Base-by-base conservation (phyloP, 23 tunicate species). In the Phallusia fumigata region DNA sequence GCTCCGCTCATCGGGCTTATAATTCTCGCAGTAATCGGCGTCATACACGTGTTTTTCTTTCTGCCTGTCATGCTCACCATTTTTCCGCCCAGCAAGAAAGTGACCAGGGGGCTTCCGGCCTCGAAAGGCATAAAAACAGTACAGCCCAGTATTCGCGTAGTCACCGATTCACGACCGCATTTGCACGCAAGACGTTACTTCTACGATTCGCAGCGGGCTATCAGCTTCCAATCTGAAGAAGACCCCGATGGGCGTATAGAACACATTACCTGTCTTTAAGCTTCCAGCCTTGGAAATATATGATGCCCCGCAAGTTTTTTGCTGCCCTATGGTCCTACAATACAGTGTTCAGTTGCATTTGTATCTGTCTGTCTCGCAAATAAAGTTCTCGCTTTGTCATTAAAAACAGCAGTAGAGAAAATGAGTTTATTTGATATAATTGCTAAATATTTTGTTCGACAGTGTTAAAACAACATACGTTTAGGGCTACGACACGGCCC, bases 191-290 rank as follows among this genome's bases (percentile, higher is more conserved):
- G 81, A 40, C 33, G 81, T 19, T 77, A 40, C 53, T 77, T 77
- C 35, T 77, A 77, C 81, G 81, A 77, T 77, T 77, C 81, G 8
- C 81, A 77, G 58, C 53, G 81, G 18, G 81, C 81, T 19, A 36
- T 36, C 21, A 77, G 81, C 58, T 77, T 77, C 33, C 53, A 28
- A 21, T 77, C 81, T 16, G 81, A 77, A 10, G 81, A 77, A 35
- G 81, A 45, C 18, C 69, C 69, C 26, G 81, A 77, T 21, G 53
- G 81, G 5, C 36, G 58, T 2, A 77, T 77, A 32, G 81, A 77
- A 21, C 81, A 77, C 81, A 77, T 77, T 16, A 77, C 81, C 18
- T 77, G 81, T 45, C 53, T 77, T 3, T 77, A 58, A 40, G 47
- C 47, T 40, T 40, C 47, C 47, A 40, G 47, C 10, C 10, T 40